A percentile compares a stretch with the other conserved stretches of the same genome.
phyloP scores from a whole-genome alignment of 2,113 vertebrate species.

The Rhizomys pruinosus region DNA sequence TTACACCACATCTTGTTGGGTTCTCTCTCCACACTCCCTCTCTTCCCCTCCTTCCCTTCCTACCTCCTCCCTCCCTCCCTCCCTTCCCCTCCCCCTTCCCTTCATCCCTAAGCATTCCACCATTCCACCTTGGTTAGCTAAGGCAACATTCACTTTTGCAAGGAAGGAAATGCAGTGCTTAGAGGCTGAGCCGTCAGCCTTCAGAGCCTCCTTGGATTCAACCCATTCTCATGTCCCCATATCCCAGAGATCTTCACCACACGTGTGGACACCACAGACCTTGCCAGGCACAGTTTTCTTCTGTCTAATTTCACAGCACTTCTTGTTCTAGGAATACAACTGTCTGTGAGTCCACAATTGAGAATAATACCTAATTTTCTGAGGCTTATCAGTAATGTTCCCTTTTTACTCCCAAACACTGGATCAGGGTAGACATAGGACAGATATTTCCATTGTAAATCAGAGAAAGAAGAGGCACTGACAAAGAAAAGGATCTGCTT shows the following conservation, averaged over 20 bases:
- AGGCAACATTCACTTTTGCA: no score
- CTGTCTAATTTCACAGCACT: not conserved
- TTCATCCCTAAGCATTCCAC: no score
- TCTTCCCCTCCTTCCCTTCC: no score
- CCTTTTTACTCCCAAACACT: not conserved
- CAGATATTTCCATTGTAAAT: not conserved
- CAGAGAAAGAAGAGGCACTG: not conserved
- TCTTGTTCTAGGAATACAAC: not conserved
- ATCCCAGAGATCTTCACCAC: not conserved
- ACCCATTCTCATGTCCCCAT: no score
- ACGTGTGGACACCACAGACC: not conserved
- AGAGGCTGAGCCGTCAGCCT: no score
- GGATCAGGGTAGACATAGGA: not conserved
- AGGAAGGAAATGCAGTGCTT: no score
- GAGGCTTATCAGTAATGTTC: not conserved
- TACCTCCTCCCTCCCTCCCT: not conserved
- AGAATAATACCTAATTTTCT: not conserved
- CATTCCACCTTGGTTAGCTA: no score
- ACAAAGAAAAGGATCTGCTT: not conserved
- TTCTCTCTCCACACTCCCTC: not conserved
- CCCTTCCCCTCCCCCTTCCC: not conserved
- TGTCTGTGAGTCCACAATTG: not conserved
- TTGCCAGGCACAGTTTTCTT: not conserved
- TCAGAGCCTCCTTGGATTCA: no score
- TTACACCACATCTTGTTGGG: accelerated